Evolutionary conservation across 2,113 vertebrate genomes (phyloP).

Genomic region (Archilochus colubris): DNA sequence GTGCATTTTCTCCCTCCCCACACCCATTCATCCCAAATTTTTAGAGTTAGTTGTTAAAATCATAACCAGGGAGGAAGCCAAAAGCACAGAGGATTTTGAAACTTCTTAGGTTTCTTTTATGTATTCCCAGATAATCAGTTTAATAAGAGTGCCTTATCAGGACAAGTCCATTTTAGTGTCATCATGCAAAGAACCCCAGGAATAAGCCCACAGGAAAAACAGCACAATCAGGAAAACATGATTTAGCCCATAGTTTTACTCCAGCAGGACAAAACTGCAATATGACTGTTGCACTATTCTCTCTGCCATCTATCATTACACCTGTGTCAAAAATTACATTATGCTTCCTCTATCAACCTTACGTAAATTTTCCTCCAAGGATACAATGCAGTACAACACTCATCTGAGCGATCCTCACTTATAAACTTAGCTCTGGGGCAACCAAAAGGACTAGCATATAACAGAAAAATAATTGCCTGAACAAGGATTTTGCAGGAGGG

Average conservation of each 20-base stretch:
- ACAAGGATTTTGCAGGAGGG: background rate
- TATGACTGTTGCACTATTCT: background rate
- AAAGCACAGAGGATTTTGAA: fast-evolving
- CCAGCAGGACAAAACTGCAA: background rate
- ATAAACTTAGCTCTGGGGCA: background rate
- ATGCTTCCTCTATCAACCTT: background rate
- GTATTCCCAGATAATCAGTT: background rate
- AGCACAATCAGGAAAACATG: background rate
- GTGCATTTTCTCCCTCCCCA: background rate
- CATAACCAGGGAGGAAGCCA: background rate
- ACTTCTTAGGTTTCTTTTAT: background rate
- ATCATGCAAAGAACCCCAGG: background rate
- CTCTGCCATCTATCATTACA: background rate
- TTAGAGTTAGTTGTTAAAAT: background rate
- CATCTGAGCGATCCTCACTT: background rate
- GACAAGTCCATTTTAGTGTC: background rate
- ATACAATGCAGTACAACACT: background rate
- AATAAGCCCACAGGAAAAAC: background rate
- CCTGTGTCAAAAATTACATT: background rate
- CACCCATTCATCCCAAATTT: background rate
- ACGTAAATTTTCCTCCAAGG: background rate
- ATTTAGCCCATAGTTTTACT: background rate
- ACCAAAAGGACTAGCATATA: background rate
- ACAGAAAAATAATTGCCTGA: background rate
- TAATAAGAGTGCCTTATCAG: background rate